Evolutionary conservation across 2,113 vertebrate genomes (phyloP), one percentile per base, ranked within the genome.

Genomic region (Clarias magur): DNA sequence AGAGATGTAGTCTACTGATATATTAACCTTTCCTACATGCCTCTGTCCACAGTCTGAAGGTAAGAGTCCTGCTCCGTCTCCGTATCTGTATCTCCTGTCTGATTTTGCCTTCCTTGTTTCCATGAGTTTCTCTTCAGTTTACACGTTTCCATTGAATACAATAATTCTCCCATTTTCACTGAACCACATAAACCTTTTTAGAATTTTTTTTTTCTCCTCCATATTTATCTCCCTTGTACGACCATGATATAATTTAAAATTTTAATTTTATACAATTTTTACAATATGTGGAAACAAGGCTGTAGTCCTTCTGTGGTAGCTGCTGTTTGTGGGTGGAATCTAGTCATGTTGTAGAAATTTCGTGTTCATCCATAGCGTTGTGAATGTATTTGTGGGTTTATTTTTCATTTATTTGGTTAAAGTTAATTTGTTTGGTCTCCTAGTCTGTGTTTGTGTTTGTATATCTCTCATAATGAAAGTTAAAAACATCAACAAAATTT

Each of bases 281-380:
- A 25, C 65, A 86, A 89, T 93, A 90, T 94, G 91, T 94, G 92
- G 94, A 95, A 94, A 94, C 94, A 93, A 94, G 93, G 88, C 89
- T 90, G 53, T 85, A 90, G 82, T 89, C 72, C 91, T 92, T 93
- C 86, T 88, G 83, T 88, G 57, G 80, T 92, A 88, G 83, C 86
- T 91, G 60, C 89, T 60, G 60, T 90, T 54, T 90, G 90, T 94
- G 83, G 80, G 59, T 82, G 91, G 90, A 83, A 85, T 88, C 54
- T 84, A 83, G 86, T 85, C 53, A 84, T 65, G 79, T 88, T 93
- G 89, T 91, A 48, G 56, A 53, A 93, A 72, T 88, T n/a, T 89
- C 84, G 88, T 86, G 83, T 90, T 85, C 19, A 42, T 90, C 54
- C 54, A 62, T 54, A 27, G 83, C 54, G 38, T 70, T 59, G 79